phyloP scores from a whole-genome alignment of 2,888 invertebrate genomes.

The Steromphala cineraria region DNA sequence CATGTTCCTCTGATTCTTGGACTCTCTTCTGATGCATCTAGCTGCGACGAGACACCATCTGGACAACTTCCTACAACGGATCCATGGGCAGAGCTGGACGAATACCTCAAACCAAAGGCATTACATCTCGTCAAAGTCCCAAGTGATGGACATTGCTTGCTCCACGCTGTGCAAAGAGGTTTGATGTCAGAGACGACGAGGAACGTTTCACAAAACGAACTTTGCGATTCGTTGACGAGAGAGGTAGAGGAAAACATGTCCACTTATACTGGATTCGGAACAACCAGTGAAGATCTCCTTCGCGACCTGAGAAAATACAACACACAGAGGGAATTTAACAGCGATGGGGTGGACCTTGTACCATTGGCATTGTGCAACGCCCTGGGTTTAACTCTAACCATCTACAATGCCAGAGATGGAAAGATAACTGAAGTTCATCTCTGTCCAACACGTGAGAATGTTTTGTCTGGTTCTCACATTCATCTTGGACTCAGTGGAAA shows the following conservation, averaged over 20 bases:
- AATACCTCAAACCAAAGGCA: conserved; percentile 7
- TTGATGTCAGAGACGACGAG: conserved; percentile 1
- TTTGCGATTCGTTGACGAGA: conserved; percentile 17
- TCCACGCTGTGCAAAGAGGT: conserved; percentile 6
- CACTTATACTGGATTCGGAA: neutral
- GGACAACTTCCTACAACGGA: neutral
- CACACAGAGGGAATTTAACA: conserved; percentile 24
- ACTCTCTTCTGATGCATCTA: neutral
- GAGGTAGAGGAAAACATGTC: conserved; percentile 11
- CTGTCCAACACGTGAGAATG: conserved; percentile 1
- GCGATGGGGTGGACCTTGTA: conserved; percentile 24
- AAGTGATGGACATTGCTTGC: conserved; percentile 24
- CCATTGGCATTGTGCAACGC: conserved; percentile 21
- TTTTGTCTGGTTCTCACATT: neutral
- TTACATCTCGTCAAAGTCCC: conserved; percentile 14
- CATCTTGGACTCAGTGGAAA: conserved; percentile 1
- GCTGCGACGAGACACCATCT: neutral
- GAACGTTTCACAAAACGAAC: neutral
- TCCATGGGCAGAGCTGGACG: neutral
- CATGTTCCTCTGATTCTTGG: neutral
- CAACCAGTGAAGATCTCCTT: conserved; percentile 10
- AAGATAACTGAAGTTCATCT: neutral
- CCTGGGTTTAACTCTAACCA: conserved; percentile 1
- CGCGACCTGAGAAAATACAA: conserved; percentile 4
- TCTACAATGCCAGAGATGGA: neutral